Evolutionary conservation across 2,797 vertebrate genomes (phyloP), one percentile per base, ranked within the genome.

Genomic region (Periparus ater): DNA sequence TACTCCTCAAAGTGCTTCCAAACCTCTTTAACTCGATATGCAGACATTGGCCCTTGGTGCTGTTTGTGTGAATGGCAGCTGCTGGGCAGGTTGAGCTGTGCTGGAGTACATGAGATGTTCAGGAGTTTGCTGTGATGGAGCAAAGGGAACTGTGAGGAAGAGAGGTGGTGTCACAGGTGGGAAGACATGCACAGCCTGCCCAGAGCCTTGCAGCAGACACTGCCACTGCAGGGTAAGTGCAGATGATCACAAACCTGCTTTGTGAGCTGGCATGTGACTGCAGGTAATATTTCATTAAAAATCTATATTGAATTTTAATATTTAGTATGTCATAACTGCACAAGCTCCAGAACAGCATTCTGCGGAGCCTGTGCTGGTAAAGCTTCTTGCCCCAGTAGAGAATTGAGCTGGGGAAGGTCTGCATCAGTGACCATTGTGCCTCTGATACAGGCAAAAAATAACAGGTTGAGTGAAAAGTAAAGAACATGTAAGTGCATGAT

Each of bases 141-240:
- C 0, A 0, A 17, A 36, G 58, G 58, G 63, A 42, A 3, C n/a
- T 29, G 36, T 0, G 0, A 30, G 65, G 68, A 19, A 17, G 44
- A 15, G 44, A 32, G 12, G 61, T 26, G 44, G 51, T 60, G 34
- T 8, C 44, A 18, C 20, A 4, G 42, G 68, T 34, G 42, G 19
- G 7, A 57, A 29, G 20, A 27, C 58, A 53, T 7, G 65, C 50
- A 71, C 44, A 42, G 51, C 61, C 44, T 73, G 21, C 57, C 53
- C 53, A 44, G 57, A 47, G 45, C 55, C 22, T 6, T 3, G 13
- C 44, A 16, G 25, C 44, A 30, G 51, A 29, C 11, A 9, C 66
- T 44, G 74, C 48, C 1, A 4, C 57, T 22, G 48, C 7, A 70
- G 15, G 54, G 11, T 11, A 5, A 29, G 11, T 11, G 48, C 25